A percentile compares a stretch with the other conserved stretches of the same genome.
phyloP scores from a whole-genome alignment of 2,888 invertebrate species.

The Coenonympha glycerion region DNA sequence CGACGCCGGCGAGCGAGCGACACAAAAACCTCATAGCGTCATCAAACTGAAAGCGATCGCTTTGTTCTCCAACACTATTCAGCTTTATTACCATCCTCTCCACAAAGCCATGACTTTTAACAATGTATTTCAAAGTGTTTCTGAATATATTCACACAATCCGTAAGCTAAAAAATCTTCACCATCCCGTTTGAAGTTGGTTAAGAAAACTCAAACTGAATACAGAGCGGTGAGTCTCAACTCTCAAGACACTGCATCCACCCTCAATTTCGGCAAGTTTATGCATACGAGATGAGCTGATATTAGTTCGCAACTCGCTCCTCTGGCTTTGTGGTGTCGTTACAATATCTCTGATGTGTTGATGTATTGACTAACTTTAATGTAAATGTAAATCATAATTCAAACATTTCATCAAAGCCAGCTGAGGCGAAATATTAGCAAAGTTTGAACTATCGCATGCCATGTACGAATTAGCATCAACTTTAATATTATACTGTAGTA shows the following conservation, averaged over 20 bases:
- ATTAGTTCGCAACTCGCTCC: conserved; percentile 53
- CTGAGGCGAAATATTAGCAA: conserved; percentile 19
- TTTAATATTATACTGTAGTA: neutral
- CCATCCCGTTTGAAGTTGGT: conserved; percentile 21
- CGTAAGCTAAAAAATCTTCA: conserved; percentile 3
- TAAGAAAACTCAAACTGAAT: conserved; percentile 30
- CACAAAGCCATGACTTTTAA: neutral
- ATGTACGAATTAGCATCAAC: conserved; percentile 6
- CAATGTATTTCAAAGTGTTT: neutral
- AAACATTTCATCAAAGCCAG: conserved; percentile 24
- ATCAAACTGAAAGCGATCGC: conserved; percentile 7
- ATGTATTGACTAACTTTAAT: conserved; percentile 32
- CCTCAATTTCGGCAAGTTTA: conserved; percentile 42
- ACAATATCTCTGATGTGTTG: conserved; percentile 59
- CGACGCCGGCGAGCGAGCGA: conserved; percentile 12
- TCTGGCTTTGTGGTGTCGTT: conserved; percentile 55
- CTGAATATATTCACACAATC: conserved; percentile 1
- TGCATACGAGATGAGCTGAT: conserved; percentile 60
- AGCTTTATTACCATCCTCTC: neutral
- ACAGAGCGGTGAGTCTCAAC: conserved; percentile 26
- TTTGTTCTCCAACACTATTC: neutral
- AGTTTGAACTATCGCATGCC: conserved; percentile 5
- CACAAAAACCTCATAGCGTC: conserved; percentile 8
- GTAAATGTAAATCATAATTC: conserved; percentile 31
- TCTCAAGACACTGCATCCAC: conserved; percentile 23